Base-by-base conservation (phyloP, 2,888 invertebrate species). In the Tachina fera region DNA sequence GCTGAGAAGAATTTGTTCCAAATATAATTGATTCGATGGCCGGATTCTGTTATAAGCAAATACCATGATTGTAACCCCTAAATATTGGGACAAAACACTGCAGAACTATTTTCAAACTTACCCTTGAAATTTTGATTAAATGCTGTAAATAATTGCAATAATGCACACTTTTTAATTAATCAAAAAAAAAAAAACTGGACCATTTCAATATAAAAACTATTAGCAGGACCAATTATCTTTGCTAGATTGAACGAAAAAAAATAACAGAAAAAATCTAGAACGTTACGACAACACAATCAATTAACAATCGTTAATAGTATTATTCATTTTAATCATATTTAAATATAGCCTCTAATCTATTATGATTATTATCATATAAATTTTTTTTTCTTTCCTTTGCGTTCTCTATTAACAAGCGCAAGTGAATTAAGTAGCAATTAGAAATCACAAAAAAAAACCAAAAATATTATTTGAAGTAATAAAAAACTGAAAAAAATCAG, bases 251-350 rank as follows among this genome's bases (percentile, higher is more conserved):
- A 51, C 14, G 11, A 67, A 49, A n/a, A 53, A 76, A 56, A 72
- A 31, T 6, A 58, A 39, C 14, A 39, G n/a, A 60, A 41, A 78
- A 60, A 60, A 78, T 61, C 60, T 72, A 72, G 56, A 80, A 49
- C 72, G 19, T 58, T 81, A 53, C 51, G 68, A 13, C 60, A 61
- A 58, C 47, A 22, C 39, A 74, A 61, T 14, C 58, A 74, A 80
- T 80, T 80, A 80, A 72, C 1, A 43, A 39, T 77, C 68, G 75
- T 79, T 87, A 88, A 87, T 88, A 78, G 84, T 65, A 82, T 81
- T 65, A 82, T 81, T 82, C 75, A 72, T 86, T 87, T 81, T 83
- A 88, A 87, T 87, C 67, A 84, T 75, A 87, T 86, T 82, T 78
- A 86, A 83, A 87, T 87, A 72, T 84, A 78, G 67, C 51, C 58